Conservation (phyloP, 2,113 vertebrate species). For the Heterotis niloticus region DNA sequence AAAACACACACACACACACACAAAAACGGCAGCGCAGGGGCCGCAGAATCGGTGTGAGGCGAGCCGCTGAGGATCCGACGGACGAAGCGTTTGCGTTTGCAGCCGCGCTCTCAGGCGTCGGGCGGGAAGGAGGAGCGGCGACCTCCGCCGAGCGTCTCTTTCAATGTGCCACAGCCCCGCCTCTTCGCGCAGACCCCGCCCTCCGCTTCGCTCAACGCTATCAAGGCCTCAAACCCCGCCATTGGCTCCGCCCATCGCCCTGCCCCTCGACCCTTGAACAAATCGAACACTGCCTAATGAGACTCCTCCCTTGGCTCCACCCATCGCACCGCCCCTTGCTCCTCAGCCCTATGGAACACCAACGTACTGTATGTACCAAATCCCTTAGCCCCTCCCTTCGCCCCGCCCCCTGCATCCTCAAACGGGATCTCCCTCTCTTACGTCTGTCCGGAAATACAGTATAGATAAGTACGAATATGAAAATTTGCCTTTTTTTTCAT, state of each 20-base stretch:
- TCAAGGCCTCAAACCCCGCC: background rate
- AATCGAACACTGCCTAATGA: background rate
- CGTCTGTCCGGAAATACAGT: too few relatives aligned
- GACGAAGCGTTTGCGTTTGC: slow-evolving; percentile 24
- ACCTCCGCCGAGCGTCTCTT: slow-evolving; percentile 39
- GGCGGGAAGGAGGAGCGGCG: slow-evolving; percentile 41
- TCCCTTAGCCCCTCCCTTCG: slow-evolving; percentile 4
- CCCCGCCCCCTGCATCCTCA: background rate
- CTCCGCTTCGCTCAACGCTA: background rate
- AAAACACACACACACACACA: slow-evolving; percentile 23
- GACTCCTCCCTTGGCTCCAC: background rate
- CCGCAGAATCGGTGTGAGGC: background rate
- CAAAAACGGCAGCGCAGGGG: background rate
- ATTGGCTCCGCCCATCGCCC: background rate
- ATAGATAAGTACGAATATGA: background rate
- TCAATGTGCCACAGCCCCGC: slow-evolving; percentile 34
- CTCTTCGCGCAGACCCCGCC: slow-evolving; percentile 34
- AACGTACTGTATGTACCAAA: too few relatives aligned
- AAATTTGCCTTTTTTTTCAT: too few relatives aligned
- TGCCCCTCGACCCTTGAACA: background rate
- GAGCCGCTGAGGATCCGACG: background rate
- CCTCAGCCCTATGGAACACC: background rate
- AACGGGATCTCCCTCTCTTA: background rate
- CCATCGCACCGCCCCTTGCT: background rate
- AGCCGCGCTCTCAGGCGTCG: slow-evolving; percentile 55